Evolutionary conservation across 92 coral and sea anemone species (phyloP).

Genomic region (Plumapathes pennacea): DNA sequence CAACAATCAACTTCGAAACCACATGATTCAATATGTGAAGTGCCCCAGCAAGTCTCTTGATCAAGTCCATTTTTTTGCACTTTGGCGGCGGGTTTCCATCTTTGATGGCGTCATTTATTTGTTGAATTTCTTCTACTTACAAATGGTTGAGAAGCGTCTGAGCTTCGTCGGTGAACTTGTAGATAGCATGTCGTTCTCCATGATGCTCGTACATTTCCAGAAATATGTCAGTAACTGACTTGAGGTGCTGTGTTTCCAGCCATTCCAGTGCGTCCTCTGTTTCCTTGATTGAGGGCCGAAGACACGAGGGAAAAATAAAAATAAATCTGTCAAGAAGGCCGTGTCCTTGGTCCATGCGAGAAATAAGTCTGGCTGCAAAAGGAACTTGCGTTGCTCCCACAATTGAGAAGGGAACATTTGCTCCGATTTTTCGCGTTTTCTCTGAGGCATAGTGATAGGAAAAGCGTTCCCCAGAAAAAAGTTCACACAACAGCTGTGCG

Average conservation of each 20-base stretch:
- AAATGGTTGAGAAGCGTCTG: constrained; percentile 12
- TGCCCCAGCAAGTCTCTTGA: constrained; percentile 38
- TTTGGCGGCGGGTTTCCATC: constrained; percentile 59
- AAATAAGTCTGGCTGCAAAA: constrained; percentile 36
- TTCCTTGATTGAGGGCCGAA: constrained; percentile 40
- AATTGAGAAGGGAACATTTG: constrained; percentile 36
- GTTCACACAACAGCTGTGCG: constrained; percentile 51
- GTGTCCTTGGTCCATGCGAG: constrained; percentile 59
- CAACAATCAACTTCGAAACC: constrained; percentile 22
- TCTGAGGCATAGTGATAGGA: constrained; percentile 48
- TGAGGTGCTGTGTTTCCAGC: constrained; percentile 19
- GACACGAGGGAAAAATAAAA: constrained; percentile 40
- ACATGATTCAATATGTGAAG: constrained; percentile 51
- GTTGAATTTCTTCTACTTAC: constrained; percentile 29
- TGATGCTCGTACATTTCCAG: constrained; percentile 39
- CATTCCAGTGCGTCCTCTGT: constrained; percentile 22
- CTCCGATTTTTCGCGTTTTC: constrained; percentile 26
- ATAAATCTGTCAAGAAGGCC: constrained; percentile 51
- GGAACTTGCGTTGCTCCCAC: constrained; percentile 44
- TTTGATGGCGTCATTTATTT: constrained; percentile 41
- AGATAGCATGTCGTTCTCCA: constrained; percentile 7
- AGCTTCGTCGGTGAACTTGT: constrained; percentile 38
- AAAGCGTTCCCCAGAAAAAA: constrained; percentile 59
- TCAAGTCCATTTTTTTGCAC: constrained; percentile 44
- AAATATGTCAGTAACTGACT: constrained; percentile 52